Evolutionary conservation across 1,140 invertebrate genomes (phyloP), one percentile per base, ranked within the genome.

Genomic region (Armadillidium nasatum): DNA sequence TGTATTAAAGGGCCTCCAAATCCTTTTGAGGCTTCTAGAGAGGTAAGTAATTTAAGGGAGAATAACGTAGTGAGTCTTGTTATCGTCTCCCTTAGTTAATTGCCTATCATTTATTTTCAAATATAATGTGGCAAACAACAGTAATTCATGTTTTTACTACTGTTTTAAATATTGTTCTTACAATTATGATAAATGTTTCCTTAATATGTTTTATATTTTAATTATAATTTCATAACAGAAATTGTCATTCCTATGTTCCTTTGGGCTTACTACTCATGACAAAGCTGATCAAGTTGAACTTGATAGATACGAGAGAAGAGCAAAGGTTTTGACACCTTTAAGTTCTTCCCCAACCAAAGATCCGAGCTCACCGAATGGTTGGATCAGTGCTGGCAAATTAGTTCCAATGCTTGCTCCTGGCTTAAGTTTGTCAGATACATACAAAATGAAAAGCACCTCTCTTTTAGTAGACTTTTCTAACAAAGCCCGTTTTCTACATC

Each of bases 391-490:
- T 60, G 50, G 50, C 11, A 60, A 60, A 60, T 60, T 60, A 19
- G 7, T 19, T 60, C 50, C 50, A 60, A 60, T 60, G 50, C 50
- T 60, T 19, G 50, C 50, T 60, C 50, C 50, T 15, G 50, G 50
- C 4, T 19, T 13, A 60, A 60, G 50, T 19, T 19, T 60, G 50
- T 19, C 50, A 13, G 50, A 60, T 60, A 15, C 50, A 15, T 13
- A 60, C 19, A 60, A 60, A 60, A 60, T 60, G 50, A 60, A 60
- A 19, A 60, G 50, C 50, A 15, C 50, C 1, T 19, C 50, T 13
- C 50, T 60, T 60, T 60, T 60, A 60, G 50, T 60, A 60, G 50
- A 60, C 19, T 60, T 60, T 60, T 60, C 50, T 4, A 60, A 60
- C 19, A 60, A 60, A 60, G 7, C 11, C 19, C 11, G 50, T 4